Conservation (phyloP, 2,113 vertebrate genomes). For the human (Homo sapiens) region GRCh38 chr19:39112501-39113000, state of each 20-base stretch:
- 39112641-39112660: not conserved
- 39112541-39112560: not conserved
- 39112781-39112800: not conserved
- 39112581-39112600: rapidly evolving
- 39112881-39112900: not conserved
- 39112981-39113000: no score
- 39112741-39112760: not conserved
- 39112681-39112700: not conserved
- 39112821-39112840: not conserved
- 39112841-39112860: not conserved
- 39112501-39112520: rapidly evolving
- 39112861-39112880: not conserved
- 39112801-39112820: not conserved
- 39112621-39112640: not conserved
- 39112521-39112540: rapidly evolving
- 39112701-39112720: not conserved
- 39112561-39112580: rapidly evolving
- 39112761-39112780: not conserved
- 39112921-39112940: not conserved
- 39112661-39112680: not conserved
- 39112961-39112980: no score
- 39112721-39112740: not conserved
- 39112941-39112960: no score
- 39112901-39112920: not conserved
- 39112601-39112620: rapidly evolving